Base-by-base conservation (phyloP, 2,113 vertebrate genomes). In the Argyrosomus japonicus region DNA sequence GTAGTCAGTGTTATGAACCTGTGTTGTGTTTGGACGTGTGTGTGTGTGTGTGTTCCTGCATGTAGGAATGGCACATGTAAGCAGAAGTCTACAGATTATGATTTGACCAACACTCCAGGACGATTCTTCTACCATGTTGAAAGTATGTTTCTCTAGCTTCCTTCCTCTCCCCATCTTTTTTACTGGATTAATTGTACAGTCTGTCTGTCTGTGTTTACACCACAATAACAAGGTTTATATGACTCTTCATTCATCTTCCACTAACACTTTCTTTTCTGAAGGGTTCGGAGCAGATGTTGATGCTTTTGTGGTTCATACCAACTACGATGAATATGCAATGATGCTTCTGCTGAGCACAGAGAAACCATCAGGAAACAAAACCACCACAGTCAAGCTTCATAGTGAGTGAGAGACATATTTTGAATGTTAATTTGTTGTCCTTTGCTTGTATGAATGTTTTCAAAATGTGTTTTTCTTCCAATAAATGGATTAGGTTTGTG, bases 261-360 rank as follows among this genome's bases (percentile, higher is more conserved):
- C 47, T 5, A 29, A 68, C 36, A n/a, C 17, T 21, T 17, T 75
- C 27, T 36, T 54, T 3, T 57, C 19, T 62, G 5, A 89, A 99
- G 97, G 89, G 81, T 95, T 96, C 83, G 83, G 90, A 0, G 19
- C 89, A 6, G 95, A 95, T 50, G 91, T 98, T 17, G 93, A 92
- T 18, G 88, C 93, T 68, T 97, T 95, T 0, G 96, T 99, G 73
- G 95, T 96, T 56, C 93, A 89, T 63, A 96, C 96, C 63, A 95
- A 98, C 93, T 97, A 98, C 0, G 88, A 97, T 0, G 96, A 98
- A 47, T 97, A 96, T 0, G 96, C 96, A 18, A 91, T 96, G 65
- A 75, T 97, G 54, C 81, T 96, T 60, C 94, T 91, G 92, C 77
- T 92, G 65, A 93, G 95, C 84, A 97, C 95, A 78, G 84, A 93